A percentile compares a stretch with the other conserved stretches of the same genome.
Conservation (phyloP, 2,888 invertebrate genomes). For the Mesochorus sp. region DNA sequence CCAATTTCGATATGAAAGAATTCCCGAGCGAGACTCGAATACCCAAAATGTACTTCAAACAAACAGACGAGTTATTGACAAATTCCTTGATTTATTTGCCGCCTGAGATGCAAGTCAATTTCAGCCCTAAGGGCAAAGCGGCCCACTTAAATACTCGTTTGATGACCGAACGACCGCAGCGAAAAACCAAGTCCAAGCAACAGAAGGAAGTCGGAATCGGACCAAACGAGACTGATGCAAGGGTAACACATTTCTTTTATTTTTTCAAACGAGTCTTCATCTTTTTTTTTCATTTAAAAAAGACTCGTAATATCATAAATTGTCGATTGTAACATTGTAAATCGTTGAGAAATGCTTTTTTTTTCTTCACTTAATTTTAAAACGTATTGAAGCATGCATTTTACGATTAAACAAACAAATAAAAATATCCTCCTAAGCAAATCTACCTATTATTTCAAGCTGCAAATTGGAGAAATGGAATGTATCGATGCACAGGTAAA, state of each 20-base stretch:
- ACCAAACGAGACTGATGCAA: slow-evolving; percentile 85
- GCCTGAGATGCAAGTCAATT: slow-evolving; percentile 87
- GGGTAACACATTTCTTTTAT: no score
- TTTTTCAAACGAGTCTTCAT: no score
- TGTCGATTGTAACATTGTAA: background rate
- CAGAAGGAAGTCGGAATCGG: slow-evolving; percentile 84
- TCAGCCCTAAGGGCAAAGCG: slow-evolving; percentile 80
- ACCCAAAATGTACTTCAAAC: slow-evolving; percentile 95
- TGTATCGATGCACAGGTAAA: slow-evolving; percentile 88
- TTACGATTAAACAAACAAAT: background rate
- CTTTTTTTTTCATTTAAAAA: slow-evolving; percentile 51
- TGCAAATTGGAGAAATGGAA: slow-evolving; percentile 84
- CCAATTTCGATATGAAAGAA: slow-evolving; percentile 94
- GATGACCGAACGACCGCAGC: slow-evolving; percentile 78
- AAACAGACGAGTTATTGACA: slow-evolving; percentile 87
- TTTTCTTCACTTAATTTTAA: background rate
- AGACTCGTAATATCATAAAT: background rate
- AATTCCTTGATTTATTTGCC: slow-evolving; percentile 93
- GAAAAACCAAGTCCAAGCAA: slow-evolving; percentile 82
- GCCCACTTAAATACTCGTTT: slow-evolving; percentile 77
- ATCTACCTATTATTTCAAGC: slow-evolving; percentile 83
- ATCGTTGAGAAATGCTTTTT: slow-evolving; percentile 1
- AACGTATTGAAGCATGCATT: background rate
- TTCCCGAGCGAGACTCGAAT: slow-evolving; percentile 93
- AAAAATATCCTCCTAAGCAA: slow-evolving; percentile 47